Evolutionary conservation across 2,113 vertebrate species (phyloP).

Genomic region (Megaptera novaeangliae): DNA sequence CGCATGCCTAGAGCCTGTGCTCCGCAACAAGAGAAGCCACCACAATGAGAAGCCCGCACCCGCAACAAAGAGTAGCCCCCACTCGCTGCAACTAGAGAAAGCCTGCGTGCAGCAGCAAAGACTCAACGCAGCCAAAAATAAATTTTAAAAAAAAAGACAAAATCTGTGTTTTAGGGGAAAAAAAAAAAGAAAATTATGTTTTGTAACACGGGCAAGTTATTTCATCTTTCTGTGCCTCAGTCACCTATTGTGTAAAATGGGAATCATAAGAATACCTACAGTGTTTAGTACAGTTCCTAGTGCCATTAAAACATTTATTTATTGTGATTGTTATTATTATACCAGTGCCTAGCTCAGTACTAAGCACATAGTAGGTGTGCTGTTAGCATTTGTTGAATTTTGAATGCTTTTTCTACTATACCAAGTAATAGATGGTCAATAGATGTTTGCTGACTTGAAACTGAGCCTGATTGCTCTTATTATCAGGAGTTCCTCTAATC

Average conservation of each 20-base stretch:
- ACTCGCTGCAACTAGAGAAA: too few relatives aligned
- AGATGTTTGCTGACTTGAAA: not conserved
- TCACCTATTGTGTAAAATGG: not conserved
- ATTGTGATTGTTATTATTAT: not conserved
- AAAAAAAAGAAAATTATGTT: not conserved
- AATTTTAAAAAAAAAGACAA: too few relatives aligned
- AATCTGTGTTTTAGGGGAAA: too few relatives aligned
- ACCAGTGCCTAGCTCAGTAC: not conserved
- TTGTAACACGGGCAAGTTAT: not conserved
- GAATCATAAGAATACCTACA: not conserved
- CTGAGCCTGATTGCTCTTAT: not conserved
- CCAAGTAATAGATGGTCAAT: not conserved
- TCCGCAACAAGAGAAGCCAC: too few relatives aligned
- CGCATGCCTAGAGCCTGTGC: too few relatives aligned
- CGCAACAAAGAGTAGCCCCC: too few relatives aligned
- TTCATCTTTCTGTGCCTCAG: not conserved
- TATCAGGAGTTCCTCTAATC: not conserved
- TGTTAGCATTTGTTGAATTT: not conserved
- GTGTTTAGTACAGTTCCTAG: not conserved
- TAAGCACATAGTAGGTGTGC: not conserved
- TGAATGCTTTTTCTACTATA: not conserved
- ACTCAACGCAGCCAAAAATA: too few relatives aligned
- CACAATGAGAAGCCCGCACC: too few relatives aligned
- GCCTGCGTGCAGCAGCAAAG: too few relatives aligned
- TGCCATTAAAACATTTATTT: not conserved